Evolutionary conservation across 1,140 invertebrate genomes (phyloP), one percentile per base, ranked within the genome.

Genomic region (Diorhabda sublineata): DNA sequence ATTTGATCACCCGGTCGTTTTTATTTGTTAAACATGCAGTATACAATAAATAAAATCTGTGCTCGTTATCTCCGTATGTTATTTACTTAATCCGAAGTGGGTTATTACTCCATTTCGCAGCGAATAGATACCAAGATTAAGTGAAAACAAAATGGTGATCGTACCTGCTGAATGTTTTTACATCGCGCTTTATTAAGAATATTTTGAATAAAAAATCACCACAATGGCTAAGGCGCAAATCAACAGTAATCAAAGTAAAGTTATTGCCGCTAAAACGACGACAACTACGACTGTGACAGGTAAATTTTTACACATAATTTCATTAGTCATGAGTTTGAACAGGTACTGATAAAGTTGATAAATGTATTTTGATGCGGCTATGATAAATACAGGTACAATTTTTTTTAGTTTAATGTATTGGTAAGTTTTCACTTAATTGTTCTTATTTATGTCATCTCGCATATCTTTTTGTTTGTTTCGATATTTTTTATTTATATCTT

Each of bases 221-320:
- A 11, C n/a, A 3, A 11, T 11, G 58, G n/a, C 7, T 3, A 61
- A 61, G 4, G 42, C 42, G 59, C 8, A 43, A 42, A 41, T 61
- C 44, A 45, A 42, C 5, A 62, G 11, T 8, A 44, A 62, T 11
- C 5, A 58, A 42, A 65, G 42, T 57, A 65, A 65, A 65, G 52
- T 11, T 58, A n/a, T 43, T n/a, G 42, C 56, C n/a, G 52, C 2
- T 4, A 65, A 43, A 42, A 9, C 11, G 57, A 58, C 41, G 42
- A 58, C 64, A 2, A 58, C 47, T 4, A 65, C 62, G 41, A 64
- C 42, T n/a, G 64, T 62, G 45, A 62, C 64, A 8, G 52, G 45
- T 9, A 45, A 45, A 42, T 11, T 45, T 43, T 45, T 7, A 45
- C 11, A 4, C 44, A 47, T 41, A 41, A 3, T 45, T 45, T n/a